Evolutionary conservation across 2,888 invertebrate genomes (phyloP), one percentile per base, ranked within the genome.

Genomic region (Brenthis ino): DNA sequence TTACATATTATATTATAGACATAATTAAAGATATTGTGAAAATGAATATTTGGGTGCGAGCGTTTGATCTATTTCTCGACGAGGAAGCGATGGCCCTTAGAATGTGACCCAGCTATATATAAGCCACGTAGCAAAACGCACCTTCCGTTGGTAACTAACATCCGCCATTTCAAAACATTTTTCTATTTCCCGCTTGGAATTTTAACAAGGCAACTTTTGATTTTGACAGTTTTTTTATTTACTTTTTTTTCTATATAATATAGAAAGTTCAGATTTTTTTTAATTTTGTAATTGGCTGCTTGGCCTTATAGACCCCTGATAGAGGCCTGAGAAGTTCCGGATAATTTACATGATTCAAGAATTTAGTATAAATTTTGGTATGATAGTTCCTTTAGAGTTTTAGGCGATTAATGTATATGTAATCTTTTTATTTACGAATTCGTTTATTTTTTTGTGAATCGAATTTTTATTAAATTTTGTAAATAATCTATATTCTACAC

Each of bases 31-130:
- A 87, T 85, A 84, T 82, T 81, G 80, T 79, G 80, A 81, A 83
- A 83, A 86, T 85, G 83, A 83, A 85, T 86, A 79, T 81, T 73
- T 72, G 71, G 71, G 67, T 72, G 78, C 70, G 72, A 74, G 54
- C 57, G 75, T 89, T 89, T 90, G 89, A 89, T 88, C 87, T 88
- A 85, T 86, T 85, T 83, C 80, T 80, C 75, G 79, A 84, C 77
- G 75, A 85, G 86, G 88, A 87, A 87, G 84, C 79, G 79, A 68
- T 75, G 78, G 75, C 72, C 75, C 76, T 77, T 71, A 68, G 68
- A 60, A 60, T 64, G 72, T 67, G 72, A 68, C 70, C 75, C 75
- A 70, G 73, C 69, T 76, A 74, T 76, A 74, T 76, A 74, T 75
- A 70, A 68, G 43, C 64, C 55, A 55, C 67, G 73, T 72, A 74